A percentile compares a stretch with the other conserved stretches of the same genome.
Conservation (phyloP, 2,113 vertebrate genomes). For the Rafetus swinhoei region DNA sequence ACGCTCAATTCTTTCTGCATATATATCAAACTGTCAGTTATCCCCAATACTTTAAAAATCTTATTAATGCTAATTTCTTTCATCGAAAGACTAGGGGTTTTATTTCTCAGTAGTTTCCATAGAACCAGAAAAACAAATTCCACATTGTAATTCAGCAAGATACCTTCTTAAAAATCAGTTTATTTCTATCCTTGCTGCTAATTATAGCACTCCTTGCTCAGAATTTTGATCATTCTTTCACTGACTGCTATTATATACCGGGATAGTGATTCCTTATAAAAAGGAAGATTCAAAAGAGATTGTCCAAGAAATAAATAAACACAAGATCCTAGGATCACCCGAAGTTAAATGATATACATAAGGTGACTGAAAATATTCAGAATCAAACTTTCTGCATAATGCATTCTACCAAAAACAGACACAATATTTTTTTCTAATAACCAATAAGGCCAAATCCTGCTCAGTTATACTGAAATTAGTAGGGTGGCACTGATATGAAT, state of each 20-base stretch:
- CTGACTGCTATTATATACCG: not conserved
- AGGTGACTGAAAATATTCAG: not conserved
- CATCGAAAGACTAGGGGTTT: not conserved
- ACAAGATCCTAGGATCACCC: not conserved
- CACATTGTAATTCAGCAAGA: not conserved
- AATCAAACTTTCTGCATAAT: not conserved
- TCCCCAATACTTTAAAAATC: conserved; percentile 14
- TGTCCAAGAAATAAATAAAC: not conserved
- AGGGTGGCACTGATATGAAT: not conserved
- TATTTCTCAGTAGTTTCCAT: not conserved
- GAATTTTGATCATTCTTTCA: not conserved
- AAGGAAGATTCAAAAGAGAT: not conserved
- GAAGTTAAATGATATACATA: not conserved
- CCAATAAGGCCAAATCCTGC: not conserved
- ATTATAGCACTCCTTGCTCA: not conserved
- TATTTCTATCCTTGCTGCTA: not conserved
- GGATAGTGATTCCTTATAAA: not conserved
- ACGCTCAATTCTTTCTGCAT: not conserved
- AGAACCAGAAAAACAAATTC: not conserved
- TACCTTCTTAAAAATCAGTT: not conserved
- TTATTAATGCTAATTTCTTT: conserved; percentile 47
- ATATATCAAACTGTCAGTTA: conserved; percentile 61
- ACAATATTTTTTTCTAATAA: not conserved
- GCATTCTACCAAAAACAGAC: not conserved
- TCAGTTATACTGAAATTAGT: not conserved